A percentile compares a stretch with the other conserved stretches of the same genome.
These are phyloP conservation scores for Hipposideros larvatus DNA, from an alignment of 2,797 vertebrate genomes.

Conservation along the genomic window DNA sequence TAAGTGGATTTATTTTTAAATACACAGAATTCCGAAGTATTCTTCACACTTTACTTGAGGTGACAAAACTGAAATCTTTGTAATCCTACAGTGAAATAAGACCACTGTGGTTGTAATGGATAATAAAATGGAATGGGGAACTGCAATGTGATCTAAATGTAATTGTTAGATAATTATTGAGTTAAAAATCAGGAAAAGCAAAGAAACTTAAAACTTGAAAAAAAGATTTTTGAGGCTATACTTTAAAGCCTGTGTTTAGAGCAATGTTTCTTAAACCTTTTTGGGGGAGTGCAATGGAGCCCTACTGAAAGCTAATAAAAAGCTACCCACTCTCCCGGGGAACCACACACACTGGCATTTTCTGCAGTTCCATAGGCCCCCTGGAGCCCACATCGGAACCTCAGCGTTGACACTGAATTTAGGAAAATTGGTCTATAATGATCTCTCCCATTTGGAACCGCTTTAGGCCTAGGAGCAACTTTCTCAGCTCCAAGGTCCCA, in stretches of 20 bases:
- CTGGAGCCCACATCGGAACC: not conserved
- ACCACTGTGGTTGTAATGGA: not conserved
- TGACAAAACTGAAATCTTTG: conserved; percentile 23
- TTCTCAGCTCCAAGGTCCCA: not conserved
- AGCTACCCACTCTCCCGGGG: not conserved
- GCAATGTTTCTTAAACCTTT: conserved; percentile 23
- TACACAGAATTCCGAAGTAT: not conserved
- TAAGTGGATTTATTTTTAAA: conserved; percentile 49
- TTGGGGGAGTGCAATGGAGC: not conserved
- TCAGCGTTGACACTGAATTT: not conserved
- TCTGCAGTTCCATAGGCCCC: not conserved
- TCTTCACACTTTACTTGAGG: not conserved
- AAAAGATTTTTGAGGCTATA: not conserved
- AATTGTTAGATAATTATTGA: not conserved
- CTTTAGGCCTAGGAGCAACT: not conserved
- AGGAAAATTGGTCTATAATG: not conserved
- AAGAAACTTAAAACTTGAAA: not conserved
- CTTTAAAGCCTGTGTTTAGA: conserved; percentile 18
- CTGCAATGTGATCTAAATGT: not conserved
- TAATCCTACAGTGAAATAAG: conserved; percentile 38
- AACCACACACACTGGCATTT: not conserved
- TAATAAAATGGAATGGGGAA: not conserved
- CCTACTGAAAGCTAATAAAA: not conserved
- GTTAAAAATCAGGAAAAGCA: conserved; percentile 51
- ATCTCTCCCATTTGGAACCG: not conserved